Percentiles rank a stretch among this genome's conserved stretches.
These are phyloP conservation scores for Hoplias malabaricus DNA, from an alignment of 2,113 vertebrate genomes.

Conservation along the genomic window DNA sequence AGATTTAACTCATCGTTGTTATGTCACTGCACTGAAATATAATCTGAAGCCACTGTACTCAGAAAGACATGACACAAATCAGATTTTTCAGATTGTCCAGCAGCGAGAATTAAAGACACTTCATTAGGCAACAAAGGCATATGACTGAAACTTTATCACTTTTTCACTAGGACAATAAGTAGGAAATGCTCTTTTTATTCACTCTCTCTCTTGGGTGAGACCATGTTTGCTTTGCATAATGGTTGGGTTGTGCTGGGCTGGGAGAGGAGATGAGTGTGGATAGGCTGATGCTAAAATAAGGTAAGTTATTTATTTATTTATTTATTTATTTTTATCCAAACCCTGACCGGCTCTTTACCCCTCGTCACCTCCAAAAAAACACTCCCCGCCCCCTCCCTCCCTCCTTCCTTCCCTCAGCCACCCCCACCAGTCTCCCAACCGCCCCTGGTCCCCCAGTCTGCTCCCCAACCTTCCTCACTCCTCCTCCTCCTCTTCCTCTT, in stretches of 20 bases:
- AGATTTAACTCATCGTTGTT: too few species aligned
- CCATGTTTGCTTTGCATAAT: constrained; percentile 72
- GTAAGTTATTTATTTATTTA: too few species aligned
- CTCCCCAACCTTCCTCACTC: constrained; percentile 46
- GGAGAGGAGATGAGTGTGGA: constrained; percentile 50
- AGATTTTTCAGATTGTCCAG: too few species aligned
- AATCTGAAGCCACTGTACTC: too few species aligned
- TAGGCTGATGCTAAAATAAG: constrained; percentile 36
- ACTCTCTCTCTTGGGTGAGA: constrained; percentile 51
- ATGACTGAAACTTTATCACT: constrained; percentile 32
- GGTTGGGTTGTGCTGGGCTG: constrained; percentile 33
- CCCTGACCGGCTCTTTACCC: constrained; percentile 58
- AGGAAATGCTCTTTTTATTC: constrained; percentile 53
- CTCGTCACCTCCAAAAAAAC: not conserved
- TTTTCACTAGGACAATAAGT: constrained; percentile 30
- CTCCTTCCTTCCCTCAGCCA: too few species aligned
- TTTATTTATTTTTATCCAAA: constrained; percentile 53
- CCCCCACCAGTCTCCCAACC: constrained; percentile 21
- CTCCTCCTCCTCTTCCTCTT: constrained; percentile 16
- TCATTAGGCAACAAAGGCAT: too few species aligned
- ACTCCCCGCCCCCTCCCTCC: too few species aligned
- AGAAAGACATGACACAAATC: too few species aligned
- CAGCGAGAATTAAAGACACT: too few species aligned
- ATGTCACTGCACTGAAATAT: too few species aligned
- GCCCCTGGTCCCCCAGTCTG: not conserved